A percentile compares a stretch with the other conserved stretches of the same genome.
Evolutionary conservation across 2,113 vertebrate genomes (phyloP).

Genomic region (Semicossyphus pulcher): DNA sequence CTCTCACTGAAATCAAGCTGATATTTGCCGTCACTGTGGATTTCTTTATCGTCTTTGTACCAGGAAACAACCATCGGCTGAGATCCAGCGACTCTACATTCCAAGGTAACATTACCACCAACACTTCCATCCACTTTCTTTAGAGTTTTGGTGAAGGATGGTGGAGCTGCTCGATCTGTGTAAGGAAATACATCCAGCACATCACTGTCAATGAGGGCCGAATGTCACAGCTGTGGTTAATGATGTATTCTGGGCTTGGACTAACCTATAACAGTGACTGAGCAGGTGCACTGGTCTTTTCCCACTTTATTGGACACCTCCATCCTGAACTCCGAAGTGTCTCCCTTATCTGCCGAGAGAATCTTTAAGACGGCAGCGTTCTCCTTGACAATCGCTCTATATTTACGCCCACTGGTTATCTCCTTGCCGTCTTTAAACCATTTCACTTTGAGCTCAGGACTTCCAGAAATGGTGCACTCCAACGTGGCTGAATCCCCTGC

Average conservation of each 20-base stretch:
- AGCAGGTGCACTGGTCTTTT: slow-evolving; percentile 89
- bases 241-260: slow-evolving; percentile 47
- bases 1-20: slow-evolving; percentile 88
- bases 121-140: slow-evolving; percentile 88
- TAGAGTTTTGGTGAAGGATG: slow-evolving; percentile 92
- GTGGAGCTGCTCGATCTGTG: slow-evolving; percentile 94
- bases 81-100: slow-evolving; percentile 94
- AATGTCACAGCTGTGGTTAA: not conserved
- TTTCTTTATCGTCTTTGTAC: slow-evolving; percentile 90
- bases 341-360: slow-evolving; percentile 88
- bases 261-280: slow-evolving; percentile 92
- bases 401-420: slow-evolving; percentile 90
- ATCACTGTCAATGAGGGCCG: not conserved
- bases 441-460: slow-evolving; percentile 93
- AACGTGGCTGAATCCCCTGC: slow-evolving; percentile 90
- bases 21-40: slow-evolving; percentile 85
- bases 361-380: slow-evolving; percentile 91
- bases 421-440: slow-evolving; percentile 94
- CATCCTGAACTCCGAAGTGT: slow-evolving; percentile 91
- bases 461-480: slow-evolving; percentile 91
- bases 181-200: slow-evolving; percentile 47
- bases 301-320: slow-evolving; percentile 95
- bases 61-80: slow-evolving; percentile 92
- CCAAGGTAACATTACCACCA: slow-evolving; percentile 82
- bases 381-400: slow-evolving; percentile 91